phyloP scores from a whole-genome alignment of 2,113 vertebrate species.

The Dicaeum eximium region DNA sequence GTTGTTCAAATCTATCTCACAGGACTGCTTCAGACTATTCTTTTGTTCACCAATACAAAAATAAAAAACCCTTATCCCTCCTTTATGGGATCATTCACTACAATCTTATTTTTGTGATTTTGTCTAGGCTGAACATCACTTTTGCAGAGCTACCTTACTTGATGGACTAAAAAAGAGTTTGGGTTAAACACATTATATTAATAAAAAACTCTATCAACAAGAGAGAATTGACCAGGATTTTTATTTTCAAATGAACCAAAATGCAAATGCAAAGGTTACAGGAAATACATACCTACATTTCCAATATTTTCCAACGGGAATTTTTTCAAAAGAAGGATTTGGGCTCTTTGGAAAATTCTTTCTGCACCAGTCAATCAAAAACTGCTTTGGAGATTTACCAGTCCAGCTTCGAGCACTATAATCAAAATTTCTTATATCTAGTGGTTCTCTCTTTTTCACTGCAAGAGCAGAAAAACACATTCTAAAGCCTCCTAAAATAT shows the following conservation, averaged over 20 bases:
- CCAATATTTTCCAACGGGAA: conserved; percentile 90
- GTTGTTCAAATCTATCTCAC: neutral
- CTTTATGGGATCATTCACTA: neutral
- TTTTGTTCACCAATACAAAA: neutral
- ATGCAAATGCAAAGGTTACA: neutral
- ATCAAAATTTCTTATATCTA: conserved; percentile 93
- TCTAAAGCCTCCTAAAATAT: neutral
- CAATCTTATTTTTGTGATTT: neutral
- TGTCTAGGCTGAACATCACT: neutral
- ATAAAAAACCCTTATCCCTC: neutral
- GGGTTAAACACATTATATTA: neutral
- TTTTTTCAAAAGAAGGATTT: conserved; percentile 89
- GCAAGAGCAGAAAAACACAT: neutral
- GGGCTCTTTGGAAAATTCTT: conserved; percentile 95
- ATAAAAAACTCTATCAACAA: neutral
- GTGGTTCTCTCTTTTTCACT: conserved; percentile 85
- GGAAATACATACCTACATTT: conserved; percentile 85
- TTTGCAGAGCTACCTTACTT: neutral
- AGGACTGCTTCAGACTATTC: neutral
- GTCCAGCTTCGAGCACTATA: conserved; percentile 98
- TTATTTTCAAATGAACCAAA: neutral
- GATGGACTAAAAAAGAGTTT: neutral
- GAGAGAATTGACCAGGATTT: neutral
- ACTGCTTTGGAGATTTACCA: conserved; percentile 98
- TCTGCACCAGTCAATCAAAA: conserved; percentile 97